These are phyloP conservation scores for Dicyrtoma fusca DNA, from an alignment of 2,888 invertebrate species.

Conservation along the genomic window DNA sequence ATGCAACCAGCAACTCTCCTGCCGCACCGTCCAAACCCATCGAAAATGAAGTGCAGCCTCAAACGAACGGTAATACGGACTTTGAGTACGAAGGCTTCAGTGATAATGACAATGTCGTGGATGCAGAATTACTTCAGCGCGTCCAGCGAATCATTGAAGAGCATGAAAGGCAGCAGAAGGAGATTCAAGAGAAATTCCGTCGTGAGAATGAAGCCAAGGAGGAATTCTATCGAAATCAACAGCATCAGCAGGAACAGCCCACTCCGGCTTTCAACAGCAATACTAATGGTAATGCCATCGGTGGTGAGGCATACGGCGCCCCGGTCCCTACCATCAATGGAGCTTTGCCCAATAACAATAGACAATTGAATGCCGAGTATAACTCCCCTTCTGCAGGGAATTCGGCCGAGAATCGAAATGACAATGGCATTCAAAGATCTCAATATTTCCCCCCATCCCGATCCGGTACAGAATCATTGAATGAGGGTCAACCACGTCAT, in stretches of 20 bases:
- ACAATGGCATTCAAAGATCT: not conserved
- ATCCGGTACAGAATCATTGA: not conserved
- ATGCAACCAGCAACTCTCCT: not conserved
- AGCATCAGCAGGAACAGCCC: not conserved
- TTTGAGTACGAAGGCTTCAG: constrained; percentile 49
- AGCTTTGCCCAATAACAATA: no score
- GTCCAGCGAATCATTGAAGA: constrained; percentile 56
- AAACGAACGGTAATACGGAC: constrained; percentile 9
- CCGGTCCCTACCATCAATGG: not conserved
- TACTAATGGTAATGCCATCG: not conserved
- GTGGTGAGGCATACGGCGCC: no score
- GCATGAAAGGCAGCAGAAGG: constrained; percentile 53
- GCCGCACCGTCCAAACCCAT: not conserved
- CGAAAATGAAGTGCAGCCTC: not conserved
- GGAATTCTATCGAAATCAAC: constrained; percentile 4
- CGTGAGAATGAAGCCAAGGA: constrained; percentile 41
- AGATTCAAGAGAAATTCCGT: constrained; percentile 41
- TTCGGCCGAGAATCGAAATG: not conserved
- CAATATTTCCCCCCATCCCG: no score
- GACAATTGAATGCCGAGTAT: not conserved
- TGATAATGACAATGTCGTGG: constrained; percentile 52
- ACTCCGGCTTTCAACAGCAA: not conserved
- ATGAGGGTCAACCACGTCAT: not conserved
- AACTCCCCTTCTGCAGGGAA: not conserved
- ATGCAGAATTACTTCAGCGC: constrained; percentile 50